Evolutionary conservation across 2,113 vertebrate genomes (phyloP).

Genomic region (Rafetus swinhoei): DNA sequence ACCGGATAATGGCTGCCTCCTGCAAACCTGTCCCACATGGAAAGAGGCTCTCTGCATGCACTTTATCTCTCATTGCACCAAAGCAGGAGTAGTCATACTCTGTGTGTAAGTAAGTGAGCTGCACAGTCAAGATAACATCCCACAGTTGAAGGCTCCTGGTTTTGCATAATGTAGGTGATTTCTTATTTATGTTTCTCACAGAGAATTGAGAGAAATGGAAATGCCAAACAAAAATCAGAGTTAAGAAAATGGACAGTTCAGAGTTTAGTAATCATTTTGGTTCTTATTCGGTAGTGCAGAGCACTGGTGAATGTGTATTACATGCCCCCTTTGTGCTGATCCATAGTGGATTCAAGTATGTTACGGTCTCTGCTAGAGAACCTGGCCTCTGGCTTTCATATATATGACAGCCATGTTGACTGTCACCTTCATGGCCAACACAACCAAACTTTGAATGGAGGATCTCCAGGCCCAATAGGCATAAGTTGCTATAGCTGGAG

Average conservation of each 20-base stretch:
- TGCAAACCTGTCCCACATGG: background rate
- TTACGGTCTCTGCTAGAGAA: background rate
- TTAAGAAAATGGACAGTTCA: background rate
- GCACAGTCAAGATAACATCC: background rate
- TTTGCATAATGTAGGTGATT: background rate
- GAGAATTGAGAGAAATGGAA: background rate
- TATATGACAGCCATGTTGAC: background rate
- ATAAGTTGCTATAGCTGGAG: conserved; percentile 17
- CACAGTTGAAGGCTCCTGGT: background rate
- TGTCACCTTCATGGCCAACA: background rate
- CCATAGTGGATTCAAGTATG: background rate
- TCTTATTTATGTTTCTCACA: background rate
- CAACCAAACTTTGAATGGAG: background rate
- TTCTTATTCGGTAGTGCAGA: background rate
- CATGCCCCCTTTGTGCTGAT: background rate
- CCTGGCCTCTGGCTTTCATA: background rate
- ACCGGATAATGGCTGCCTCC: background rate
- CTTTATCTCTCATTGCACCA: background rate
- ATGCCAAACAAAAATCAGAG: background rate
- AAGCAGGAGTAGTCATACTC: background rate
- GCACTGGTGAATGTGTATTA: background rate
- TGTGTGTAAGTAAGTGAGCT: background rate
- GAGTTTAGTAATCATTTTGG: background rate
- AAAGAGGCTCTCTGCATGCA: background rate
- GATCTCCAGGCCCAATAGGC: conserved; percentile 15